Percentiles rank a stretch among this genome's conserved stretches.
Conservation (phyloP, 2,113 vertebrate species). For the Otis tarda region DNA sequence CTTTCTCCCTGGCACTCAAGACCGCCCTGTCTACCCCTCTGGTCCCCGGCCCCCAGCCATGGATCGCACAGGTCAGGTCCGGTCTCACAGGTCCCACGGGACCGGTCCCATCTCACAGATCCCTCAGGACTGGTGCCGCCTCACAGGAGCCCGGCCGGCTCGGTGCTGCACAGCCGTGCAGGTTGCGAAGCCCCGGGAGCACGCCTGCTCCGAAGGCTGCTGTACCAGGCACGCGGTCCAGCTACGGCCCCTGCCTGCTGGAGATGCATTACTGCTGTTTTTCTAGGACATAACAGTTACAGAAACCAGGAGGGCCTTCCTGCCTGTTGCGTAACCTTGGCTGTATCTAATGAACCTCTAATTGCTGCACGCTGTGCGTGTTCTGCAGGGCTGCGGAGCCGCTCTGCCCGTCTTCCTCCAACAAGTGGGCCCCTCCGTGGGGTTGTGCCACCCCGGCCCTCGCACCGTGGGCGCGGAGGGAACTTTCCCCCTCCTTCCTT, state of each 20-base stretch:
- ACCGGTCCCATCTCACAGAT: no score
- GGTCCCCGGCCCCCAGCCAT: background rate
- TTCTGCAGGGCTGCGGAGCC: background rate
- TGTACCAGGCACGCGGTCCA: background rate
- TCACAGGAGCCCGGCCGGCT: no score
- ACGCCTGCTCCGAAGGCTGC: background rate
- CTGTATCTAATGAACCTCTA: background rate
- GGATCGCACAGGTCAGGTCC: no score
- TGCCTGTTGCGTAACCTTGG: background rate
- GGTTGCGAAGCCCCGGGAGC: background rate
- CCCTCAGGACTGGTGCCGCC: no score
- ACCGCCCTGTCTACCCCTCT: background rate
- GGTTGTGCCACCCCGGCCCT: fast-evolving
- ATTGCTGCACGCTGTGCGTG: background rate
- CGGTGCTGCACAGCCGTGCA: no score
- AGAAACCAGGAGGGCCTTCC: background rate
- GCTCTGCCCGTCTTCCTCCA: background rate
- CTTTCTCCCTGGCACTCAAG: background rate
- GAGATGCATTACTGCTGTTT: background rate
- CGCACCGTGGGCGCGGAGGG: fast-evolving
- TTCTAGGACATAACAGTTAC: background rate
- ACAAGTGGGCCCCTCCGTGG: fast-evolving
- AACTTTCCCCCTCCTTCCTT: background rate
- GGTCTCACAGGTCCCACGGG: no score
- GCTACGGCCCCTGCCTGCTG: background rate